phyloP scores from a whole-genome alignment of 2,888 invertebrate species.

The Cheiracanthium punctorium region DNA sequence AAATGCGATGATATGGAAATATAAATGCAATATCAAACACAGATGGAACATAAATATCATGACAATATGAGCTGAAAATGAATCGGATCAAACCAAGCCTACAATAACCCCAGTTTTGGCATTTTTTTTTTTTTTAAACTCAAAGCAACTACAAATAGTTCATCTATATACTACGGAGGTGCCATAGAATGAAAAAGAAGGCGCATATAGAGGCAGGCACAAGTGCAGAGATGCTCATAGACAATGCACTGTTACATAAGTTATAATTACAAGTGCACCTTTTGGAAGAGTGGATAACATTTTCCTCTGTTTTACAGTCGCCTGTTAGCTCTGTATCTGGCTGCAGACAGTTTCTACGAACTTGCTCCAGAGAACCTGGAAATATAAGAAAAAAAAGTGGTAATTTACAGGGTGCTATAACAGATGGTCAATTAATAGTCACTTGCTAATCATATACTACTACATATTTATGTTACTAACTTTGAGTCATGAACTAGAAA shows the following conservation, averaged over 20 bases:
- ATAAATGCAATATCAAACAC: not conserved
- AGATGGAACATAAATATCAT: slow-evolving; percentile 4
- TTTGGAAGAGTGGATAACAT: slow-evolving; percentile 19
- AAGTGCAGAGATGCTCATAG: not conserved
- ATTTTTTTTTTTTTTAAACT: too few species aligned
- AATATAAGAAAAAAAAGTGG: not conserved
- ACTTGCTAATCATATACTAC: too few species aligned
- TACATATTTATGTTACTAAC: too few species aligned
- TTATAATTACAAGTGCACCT: slow-evolving; percentile 57
- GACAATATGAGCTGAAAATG: not conserved
- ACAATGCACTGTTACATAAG: slow-evolving; percentile 40
- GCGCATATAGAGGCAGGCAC: not conserved
- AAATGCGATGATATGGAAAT: not conserved
- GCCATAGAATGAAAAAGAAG: not conserved
- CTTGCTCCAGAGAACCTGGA: slow-evolving; percentile 54
- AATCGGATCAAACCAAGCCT: not conserved
- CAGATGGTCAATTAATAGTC: too few species aligned
- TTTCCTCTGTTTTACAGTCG: slow-evolving; percentile 38
- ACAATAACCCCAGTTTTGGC: not conserved
- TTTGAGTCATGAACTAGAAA: too few species aligned
- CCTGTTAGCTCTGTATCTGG: slow-evolving; percentile 40
- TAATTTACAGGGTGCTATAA: too few species aligned
- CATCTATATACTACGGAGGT: not conserved
- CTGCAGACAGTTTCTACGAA: slow-evolving; percentile 54
- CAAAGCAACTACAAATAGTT: not conserved